Evolutionary conservation across 2,888 invertebrate genomes (phyloP).

Genomic region (Thecocarcelia acutangulata): DNA sequence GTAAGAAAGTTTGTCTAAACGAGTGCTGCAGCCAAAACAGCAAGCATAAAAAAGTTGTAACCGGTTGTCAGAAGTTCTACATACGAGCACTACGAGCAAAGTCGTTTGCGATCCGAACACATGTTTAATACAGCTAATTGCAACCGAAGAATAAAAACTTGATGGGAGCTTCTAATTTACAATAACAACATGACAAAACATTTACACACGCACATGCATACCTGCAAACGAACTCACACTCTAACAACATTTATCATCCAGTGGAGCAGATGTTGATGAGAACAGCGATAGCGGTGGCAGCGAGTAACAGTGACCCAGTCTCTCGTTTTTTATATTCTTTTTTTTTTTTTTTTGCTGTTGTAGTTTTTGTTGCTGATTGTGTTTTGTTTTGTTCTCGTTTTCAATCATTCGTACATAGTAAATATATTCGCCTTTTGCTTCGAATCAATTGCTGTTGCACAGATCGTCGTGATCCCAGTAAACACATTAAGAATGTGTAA

Average conservation of each 20-base stretch:
- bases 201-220: not conserved
- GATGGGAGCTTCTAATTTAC: conserved; percentile 57
- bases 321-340: conserved; percentile 65
- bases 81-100: conserved; percentile 7
- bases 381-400: conserved; percentile 59
- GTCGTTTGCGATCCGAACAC: conserved; percentile 11
- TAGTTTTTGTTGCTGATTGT: conserved; percentile 27
- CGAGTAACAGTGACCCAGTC: conserved; percentile 80
- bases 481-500: not conserved
- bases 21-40: conserved; percentile 3
- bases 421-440: not conserved
- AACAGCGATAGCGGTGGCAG: conserved; percentile 64
- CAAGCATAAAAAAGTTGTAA: conserved; percentile 39
- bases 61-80: conserved; percentile 64
- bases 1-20: conserved; percentile 46
- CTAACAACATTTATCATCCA: conserved; percentile 21
- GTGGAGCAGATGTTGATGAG: conserved; percentile 44
- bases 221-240: not conserved
- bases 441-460: conserved; percentile 22
- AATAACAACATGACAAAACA: not conserved
- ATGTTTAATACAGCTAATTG: conserved; percentile 29
- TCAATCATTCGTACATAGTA: conserved; percentile 38
- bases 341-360: conserved; percentile 18
- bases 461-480: not conserved
- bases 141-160: conserved; percentile 24